Percentiles rank a stretch among this genome's conserved stretches.
These are phyloP conservation scores for Ammodytes dubius DNA, from an alignment of 2,113 vertebrate species.

Conservation along the genomic window DNA sequence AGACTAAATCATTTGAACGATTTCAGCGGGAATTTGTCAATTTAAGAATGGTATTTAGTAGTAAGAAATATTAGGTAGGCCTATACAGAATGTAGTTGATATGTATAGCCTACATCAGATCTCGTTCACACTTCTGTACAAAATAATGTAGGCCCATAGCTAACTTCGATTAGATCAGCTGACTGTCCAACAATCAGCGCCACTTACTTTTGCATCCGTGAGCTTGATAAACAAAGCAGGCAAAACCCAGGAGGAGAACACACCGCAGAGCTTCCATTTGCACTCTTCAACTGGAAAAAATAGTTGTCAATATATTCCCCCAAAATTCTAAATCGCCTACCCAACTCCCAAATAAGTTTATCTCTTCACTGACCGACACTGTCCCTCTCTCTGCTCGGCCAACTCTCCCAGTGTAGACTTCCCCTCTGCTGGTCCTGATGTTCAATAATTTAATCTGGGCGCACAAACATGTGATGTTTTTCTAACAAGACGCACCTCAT, in stretches of 20 bases:
- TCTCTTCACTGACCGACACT: background rate
- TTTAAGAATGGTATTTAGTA: background rate
- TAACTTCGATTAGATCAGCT: background rate
- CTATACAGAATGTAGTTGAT: background rate
- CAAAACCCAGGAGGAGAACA: slow-evolving; percentile 60
- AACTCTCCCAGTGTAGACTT: slow-evolving; percentile 12
- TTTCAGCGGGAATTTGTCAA: background rate
- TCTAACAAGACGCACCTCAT: slow-evolving; percentile 82
- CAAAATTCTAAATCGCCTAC: background rate
- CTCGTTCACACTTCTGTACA: no score
- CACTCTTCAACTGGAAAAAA: background rate
- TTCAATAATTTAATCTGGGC: slow-evolving; percentile 72
- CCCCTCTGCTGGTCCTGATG: slow-evolving; percentile 19
- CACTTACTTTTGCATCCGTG: slow-evolving; percentile 82
- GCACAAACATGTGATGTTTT: slow-evolving; percentile 80
- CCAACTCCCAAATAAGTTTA: background rate
- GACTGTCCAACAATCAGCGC: background rate
- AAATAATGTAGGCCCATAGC: background rate
- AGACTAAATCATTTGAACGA: background rate
- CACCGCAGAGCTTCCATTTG: slow-evolving; percentile 57
- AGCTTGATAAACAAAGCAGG: slow-evolving; percentile 44
- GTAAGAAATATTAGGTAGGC: background rate
- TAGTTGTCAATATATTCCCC: background rate
- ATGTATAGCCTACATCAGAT: background rate
- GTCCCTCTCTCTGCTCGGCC: slow-evolving; percentile 23